Evolutionary conservation across 2,113 vertebrate species (phyloP).

Genomic region (Anthoscopus minutus): DNA sequence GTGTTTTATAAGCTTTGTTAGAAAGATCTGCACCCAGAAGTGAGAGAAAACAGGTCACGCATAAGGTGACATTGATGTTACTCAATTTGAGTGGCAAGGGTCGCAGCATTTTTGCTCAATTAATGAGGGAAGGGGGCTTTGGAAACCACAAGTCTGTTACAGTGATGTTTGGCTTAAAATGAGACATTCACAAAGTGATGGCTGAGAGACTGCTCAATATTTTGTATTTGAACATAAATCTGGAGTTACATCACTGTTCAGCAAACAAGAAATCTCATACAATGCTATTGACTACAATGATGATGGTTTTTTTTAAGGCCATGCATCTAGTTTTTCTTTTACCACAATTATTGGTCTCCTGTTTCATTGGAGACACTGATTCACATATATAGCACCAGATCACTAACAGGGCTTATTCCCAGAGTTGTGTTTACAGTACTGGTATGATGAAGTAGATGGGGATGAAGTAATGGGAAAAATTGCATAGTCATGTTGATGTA

Average conservation of each 20-base stretch:
- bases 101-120: not conserved
- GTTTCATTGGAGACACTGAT: not conserved
- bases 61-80: not conserved
- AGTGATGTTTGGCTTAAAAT: not conserved
- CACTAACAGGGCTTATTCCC: not conserved
- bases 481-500: conserved; percentile 21
- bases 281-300: not conserved
- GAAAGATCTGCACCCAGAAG: not conserved
- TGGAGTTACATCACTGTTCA: not conserved
- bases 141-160: not conserved
- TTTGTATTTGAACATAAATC: not conserved
- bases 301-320: not conserved
- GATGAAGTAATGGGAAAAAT: conserved; percentile 7
- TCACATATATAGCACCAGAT: not conserved
- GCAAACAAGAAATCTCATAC: not conserved
- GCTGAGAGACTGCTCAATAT: not conserved
- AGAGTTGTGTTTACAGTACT: not conserved
- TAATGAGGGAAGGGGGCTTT: not conserved
- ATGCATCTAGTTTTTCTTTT: not conserved
- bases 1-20: not conserved
- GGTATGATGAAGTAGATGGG: not conserved
- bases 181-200: not conserved
- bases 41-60: not conserved
- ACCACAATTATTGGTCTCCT: not conserved
- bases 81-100: not conserved